A percentile compares a stretch with the other conserved stretches of the same genome.
Evolutionary conservation across 2,888 invertebrate species (phyloP).

Genomic region (Suillia variegata): DNA sequence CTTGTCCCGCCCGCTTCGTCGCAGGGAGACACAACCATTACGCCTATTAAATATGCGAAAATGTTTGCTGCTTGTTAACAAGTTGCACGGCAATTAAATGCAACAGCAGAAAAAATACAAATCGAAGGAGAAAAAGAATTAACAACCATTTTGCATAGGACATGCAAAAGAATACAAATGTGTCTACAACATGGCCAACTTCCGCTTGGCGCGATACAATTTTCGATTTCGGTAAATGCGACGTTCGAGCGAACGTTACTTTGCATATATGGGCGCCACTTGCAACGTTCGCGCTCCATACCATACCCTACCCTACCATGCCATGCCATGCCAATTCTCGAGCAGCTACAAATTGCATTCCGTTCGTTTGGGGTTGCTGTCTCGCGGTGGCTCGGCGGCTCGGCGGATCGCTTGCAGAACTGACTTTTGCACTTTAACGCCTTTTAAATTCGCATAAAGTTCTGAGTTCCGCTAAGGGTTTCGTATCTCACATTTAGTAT

Average conservation of each 20-base stretch:
- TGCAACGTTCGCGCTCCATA: not conserved
- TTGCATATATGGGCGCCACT: slow-evolving; percentile 9
- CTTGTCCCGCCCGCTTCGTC: not conserved
- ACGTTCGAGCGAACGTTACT: slow-evolving; percentile 5
- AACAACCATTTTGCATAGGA: not conserved
- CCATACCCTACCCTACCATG: no score
- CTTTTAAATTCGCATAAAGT: slow-evolving; percentile 23
- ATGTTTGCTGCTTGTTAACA: slow-evolving; percentile 12
- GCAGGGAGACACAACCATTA: slow-evolving; percentile 6
- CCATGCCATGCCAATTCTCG: slow-evolving; percentile 7
- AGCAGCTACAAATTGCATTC: slow-evolving; percentile 10
- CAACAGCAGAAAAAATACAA: not conserved
- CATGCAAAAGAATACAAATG: slow-evolving; percentile 17
- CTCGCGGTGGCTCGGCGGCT: no score
- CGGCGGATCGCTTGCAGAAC: slow-evolving; percentile 12
- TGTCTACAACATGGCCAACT: slow-evolving; percentile 38
- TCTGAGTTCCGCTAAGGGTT: slow-evolving; percentile 19
- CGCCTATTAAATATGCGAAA: slow-evolving; percentile 17
- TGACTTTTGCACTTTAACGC: slow-evolving; percentile 29
- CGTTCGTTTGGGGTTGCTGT: not conserved
- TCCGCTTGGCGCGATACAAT: slow-evolving; percentile 24
- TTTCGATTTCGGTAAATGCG: slow-evolving; percentile 15
- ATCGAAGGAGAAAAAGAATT: not conserved
- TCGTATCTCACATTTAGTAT: no score
- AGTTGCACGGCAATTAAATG: slow-evolving; percentile 23